These are phyloP conservation scores for Xiphydria camelus DNA, from an alignment of 2,888 invertebrate species.

Conservation along the genomic window DNA sequence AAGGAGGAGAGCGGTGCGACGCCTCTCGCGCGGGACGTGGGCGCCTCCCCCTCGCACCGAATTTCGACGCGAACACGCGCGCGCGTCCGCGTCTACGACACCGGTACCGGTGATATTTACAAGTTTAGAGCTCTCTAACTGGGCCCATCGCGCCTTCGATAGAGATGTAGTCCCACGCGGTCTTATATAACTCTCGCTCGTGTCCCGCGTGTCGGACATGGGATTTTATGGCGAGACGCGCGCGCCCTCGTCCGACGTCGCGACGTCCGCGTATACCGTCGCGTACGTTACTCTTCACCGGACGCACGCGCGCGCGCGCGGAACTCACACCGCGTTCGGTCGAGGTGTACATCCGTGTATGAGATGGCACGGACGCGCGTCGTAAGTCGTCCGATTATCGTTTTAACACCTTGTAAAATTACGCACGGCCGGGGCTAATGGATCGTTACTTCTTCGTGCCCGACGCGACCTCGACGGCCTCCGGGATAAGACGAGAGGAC, in stretches of 20 bases:
- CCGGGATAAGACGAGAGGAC: too few relatives aligned
- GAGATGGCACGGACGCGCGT: too few relatives aligned
- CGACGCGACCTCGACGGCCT: conserved; percentile 21
- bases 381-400: conserved; percentile 32
- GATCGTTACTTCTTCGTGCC: conserved; percentile 26
- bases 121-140: conserved; percentile 15
- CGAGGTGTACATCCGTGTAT: too few relatives aligned
- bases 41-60: background rate
- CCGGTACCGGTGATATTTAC: too few relatives aligned
- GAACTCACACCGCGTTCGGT: too few relatives aligned
- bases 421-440: conserved; percentile 34
- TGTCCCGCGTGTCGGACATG: conserved; percentile 12
- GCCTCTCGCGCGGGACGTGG: background rate
- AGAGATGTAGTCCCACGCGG: conserved; percentile 31
- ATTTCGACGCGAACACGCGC: background rate
- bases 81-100: conserved; percentile 9
- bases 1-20: background rate
- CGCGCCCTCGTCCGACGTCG: too few relatives aligned
- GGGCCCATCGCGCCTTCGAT: conserved; percentile 22
- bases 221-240: conserved; percentile 33
- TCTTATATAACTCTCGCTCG: conserved; percentile 17
- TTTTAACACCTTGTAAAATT: conserved; percentile 45
- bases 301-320: conserved; percentile 11
- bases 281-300: too few relatives aligned
- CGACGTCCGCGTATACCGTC: conserved; percentile 34